Conservation (phyloP, 2,797 vertebrate species). For the Gorsachius magnificus region DNA sequence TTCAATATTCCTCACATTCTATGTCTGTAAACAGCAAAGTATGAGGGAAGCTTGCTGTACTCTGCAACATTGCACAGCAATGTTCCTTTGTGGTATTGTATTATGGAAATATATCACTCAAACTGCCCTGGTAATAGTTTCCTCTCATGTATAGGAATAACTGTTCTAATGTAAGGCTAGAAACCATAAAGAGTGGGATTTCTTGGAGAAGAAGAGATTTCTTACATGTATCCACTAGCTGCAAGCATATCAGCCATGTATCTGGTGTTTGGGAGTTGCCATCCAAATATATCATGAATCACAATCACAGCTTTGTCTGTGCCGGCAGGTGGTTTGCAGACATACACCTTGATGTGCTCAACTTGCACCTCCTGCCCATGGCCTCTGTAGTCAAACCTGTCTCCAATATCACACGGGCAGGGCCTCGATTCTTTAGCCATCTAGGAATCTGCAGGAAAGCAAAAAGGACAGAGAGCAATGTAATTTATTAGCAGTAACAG, state of each 20-base stretch:
- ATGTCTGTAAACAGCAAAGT: not conserved
- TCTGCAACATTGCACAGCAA: not conserved
- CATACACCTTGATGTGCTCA: conserved; percentile 81
- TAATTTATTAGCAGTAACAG: not conserved
- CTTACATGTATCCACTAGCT: conserved; percentile 83
- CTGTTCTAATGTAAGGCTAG: not conserved
- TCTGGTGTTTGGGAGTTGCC: conserved; percentile 87
- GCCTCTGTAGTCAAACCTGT: conserved; percentile 81
- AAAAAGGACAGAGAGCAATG: not conserved
- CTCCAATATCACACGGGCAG: conserved; percentile 84
- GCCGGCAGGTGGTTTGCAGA: conserved; percentile 72
- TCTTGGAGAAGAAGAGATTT: not conserved
- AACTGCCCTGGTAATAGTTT: not conserved
- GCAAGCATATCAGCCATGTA: conserved; percentile 87
- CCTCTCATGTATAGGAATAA: not conserved
- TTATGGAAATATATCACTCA: not conserved
- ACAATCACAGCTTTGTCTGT: conserved; percentile 83
- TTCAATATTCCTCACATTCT: not conserved
- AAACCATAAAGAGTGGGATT: not conserved
- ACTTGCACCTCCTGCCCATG: conserved; percentile 83
- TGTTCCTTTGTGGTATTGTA: not conserved
- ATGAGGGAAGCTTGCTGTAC: not conserved
- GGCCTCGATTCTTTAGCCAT: conserved; percentile 88
- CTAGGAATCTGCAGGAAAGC: not conserved
- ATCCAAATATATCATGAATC: conserved; percentile 88